phyloP scores from a whole-genome alignment of 2,113 vertebrate species.

The Herpailurus yagouaroundi region DNA sequence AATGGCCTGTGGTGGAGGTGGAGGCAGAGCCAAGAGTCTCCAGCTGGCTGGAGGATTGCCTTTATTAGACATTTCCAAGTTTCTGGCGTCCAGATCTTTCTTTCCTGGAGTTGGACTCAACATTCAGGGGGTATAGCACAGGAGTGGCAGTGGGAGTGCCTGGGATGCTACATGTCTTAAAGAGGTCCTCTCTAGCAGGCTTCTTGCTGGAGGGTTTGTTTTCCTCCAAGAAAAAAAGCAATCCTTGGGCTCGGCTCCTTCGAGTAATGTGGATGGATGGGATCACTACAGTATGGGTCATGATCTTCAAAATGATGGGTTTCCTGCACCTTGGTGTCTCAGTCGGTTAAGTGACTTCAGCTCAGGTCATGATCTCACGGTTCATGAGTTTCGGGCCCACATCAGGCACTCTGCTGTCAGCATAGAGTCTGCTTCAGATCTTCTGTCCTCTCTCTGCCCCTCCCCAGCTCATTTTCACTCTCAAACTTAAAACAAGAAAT shows the following conservation, averaged over 20 bases:
- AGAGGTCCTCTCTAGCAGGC: not conserved
- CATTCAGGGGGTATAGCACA: not conserved
- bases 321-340: too few species aligned
- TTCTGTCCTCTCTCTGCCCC: too few species aligned
- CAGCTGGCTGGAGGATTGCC: constrained; percentile 91
- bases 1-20: constrained; percentile 72
- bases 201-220: constrained; percentile 40
- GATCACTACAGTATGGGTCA: constrained; percentile 38
- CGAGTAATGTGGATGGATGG: not conserved
- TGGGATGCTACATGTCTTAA: not conserved
- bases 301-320: constrained; percentile 42
- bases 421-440: too few species aligned
- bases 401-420: too few species aligned
- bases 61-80: constrained; percentile 87
- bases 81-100: constrained; percentile 56
- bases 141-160: not conserved
- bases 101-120: not conserved
- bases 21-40: constrained; percentile 66
- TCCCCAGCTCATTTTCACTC: too few species aligned
- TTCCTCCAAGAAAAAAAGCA: constrained; percentile 58
- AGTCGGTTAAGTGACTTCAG: too few species aligned
- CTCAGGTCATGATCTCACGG: too few species aligned
- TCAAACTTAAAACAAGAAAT: too few species aligned
- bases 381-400: too few species aligned
- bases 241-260: constrained; percentile 77